A percentile compares a stretch with the other conserved stretches of the same genome.
Evolutionary conservation across 2,113 vertebrate species (phyloP).

Genomic region (Cyanoderma ruficeps): DNA sequence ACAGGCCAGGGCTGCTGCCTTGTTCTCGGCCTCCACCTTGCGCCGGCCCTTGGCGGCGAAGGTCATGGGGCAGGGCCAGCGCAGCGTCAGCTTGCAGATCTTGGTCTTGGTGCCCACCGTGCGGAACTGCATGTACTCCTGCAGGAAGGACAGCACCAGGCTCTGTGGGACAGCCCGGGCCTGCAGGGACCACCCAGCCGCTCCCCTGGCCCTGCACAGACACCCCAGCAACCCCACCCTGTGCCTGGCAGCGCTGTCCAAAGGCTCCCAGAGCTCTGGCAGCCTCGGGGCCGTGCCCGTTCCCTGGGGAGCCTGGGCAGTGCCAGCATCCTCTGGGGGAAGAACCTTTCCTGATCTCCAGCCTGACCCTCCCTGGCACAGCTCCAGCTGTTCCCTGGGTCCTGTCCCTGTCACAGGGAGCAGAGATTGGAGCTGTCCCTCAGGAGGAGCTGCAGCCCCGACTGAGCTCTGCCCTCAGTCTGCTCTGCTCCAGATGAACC

Average conservation of each 20-base stretch:
- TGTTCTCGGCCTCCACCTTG: constrained; percentile 83
- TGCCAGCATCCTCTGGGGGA: neutral
- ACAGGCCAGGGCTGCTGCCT: constrained; percentile 89
- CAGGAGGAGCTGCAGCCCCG: neutral
- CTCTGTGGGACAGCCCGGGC: neutral
- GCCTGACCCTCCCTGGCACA: neutral
- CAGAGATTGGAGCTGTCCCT: neutral
- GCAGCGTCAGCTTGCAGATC: constrained; percentile 83
- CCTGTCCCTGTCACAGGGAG: neutral
- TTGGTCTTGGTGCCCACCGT: constrained; percentile 84
- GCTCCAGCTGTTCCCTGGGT: neutral
- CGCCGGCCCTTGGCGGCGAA: constrained; percentile 83
- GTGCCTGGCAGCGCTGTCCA: rapidly evolving
- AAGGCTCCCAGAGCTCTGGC: neutral
- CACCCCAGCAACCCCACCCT: neutral
- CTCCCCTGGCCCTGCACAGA: neutral
- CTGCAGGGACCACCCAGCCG: neutral
- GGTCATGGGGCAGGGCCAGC: constrained; percentile 89
- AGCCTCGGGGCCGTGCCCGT: neutral
- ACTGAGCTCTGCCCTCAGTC: neutral
- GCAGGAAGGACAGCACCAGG: rapidly evolving
- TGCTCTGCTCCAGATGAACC: neutral
- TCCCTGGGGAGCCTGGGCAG: neutral
- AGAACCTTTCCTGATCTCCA: neutral
- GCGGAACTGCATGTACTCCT: constrained; percentile 86